phyloP scores from a whole-genome alignment of 2,888 invertebrate species.

The Lysandra bellargus region DNA sequence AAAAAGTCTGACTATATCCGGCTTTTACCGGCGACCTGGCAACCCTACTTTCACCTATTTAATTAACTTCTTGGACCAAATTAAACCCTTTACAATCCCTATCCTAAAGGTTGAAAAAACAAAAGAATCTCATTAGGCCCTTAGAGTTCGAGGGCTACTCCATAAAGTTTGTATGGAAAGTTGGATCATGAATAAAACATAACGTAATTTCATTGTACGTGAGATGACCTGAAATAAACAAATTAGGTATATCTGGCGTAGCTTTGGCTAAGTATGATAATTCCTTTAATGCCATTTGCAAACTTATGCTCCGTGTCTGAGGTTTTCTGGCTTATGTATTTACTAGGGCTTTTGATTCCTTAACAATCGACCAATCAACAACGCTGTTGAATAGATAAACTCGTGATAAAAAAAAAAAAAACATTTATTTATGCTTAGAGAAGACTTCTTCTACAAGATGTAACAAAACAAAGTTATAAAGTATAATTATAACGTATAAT shows the following conservation, averaged over 20 bases:
- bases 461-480: too few species aligned
- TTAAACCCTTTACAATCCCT: constrained; percentile 20
- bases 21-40: not conserved
- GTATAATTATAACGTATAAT: too few species aligned
- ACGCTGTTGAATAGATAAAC: too few species aligned
- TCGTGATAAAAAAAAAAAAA: too few species aligned
- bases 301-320: too few species aligned
- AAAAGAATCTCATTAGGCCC: constrained; percentile 16
- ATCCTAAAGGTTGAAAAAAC: constrained; percentile 10
- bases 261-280: not conserved
- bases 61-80: constrained; percentile 9
- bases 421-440: too few species aligned
- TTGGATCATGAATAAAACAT: constrained; percentile 27
- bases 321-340: too few species aligned
- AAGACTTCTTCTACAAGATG: too few species aligned
- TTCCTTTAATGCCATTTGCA: not conserved
- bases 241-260: not conserved
- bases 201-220: constrained; percentile 15
- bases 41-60: not conserved
- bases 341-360: too few species aligned
- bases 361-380: too few species aligned
- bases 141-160: not conserved
- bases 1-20: too few species aligned
- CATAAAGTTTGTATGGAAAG: constrained; percentile 8
- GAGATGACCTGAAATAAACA: constrained; percentile 3